These are phyloP conservation scores for Aleadryas rufinucha DNA, from an alignment of 2,113 vertebrate genomes.

Conservation along the genomic window DNA sequence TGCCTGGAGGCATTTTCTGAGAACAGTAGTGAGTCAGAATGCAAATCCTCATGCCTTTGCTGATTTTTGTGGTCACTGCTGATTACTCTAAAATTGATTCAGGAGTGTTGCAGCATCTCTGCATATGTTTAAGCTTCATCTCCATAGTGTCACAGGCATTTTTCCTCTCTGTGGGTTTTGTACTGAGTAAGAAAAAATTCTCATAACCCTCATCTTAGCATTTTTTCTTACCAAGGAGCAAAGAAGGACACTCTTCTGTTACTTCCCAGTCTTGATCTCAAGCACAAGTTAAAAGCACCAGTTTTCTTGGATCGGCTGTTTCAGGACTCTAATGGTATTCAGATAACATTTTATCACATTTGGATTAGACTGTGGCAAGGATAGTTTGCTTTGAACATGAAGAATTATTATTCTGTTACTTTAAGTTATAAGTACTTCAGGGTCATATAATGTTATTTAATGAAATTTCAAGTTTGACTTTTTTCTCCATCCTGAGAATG, in stretches of 20 bases:
- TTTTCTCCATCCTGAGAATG: background rate
- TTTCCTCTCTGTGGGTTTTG: background rate
- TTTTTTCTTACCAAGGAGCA: background rate
- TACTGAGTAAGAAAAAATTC: background rate
- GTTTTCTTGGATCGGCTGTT: background rate
- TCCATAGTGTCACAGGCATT: slow-evolving; percentile 8
- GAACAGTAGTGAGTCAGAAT: slow-evolving; percentile 12
- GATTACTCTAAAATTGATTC: slow-evolving; percentile 54
- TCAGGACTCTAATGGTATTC: background rate
- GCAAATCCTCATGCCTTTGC: slow-evolving; percentile 20
- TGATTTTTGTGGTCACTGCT: slow-evolving; percentile 16
- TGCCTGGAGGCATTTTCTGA: slow-evolving; percentile 22
- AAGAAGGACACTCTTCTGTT: background rate
- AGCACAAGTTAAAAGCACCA: background rate
- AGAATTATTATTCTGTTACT: background rate
- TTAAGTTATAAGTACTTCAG: background rate
- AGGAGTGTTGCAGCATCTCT: background rate
- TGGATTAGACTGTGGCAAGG: background rate
- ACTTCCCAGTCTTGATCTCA: background rate
- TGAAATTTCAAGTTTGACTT: background rate
- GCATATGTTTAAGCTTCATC: slow-evolving; percentile 28
- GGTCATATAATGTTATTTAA: background rate
- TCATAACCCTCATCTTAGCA: background rate
- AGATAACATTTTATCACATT: background rate
- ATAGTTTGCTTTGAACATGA: background rate